Conservation (phyloP, 2,113 vertebrate species). For the Equus przewalskii region DNA sequence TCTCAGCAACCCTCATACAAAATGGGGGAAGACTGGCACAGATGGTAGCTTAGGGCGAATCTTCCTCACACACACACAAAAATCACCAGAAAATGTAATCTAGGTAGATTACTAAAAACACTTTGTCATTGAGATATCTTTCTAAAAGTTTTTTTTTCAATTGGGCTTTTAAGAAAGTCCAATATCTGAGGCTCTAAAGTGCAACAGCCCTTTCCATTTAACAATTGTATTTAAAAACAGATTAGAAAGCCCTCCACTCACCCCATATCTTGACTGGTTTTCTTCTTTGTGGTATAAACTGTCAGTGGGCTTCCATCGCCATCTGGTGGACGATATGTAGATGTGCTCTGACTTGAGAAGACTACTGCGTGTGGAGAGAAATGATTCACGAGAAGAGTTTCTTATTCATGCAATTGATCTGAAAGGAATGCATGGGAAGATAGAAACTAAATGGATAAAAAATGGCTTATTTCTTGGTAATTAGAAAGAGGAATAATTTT, state of each 20-base stretch:
- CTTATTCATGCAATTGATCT: background rate
- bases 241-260: background rate
- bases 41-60: too few species aligned
- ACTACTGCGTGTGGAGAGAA: fast-evolving
- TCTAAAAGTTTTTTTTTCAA: background rate
- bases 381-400: background rate
- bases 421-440: background rate
- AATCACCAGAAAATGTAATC: constrained; percentile 32
- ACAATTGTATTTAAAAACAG: background rate
- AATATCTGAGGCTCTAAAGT: background rate
- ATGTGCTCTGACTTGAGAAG: background rate
- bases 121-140: background rate
- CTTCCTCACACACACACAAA: background rate
- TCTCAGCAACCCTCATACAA: too few species aligned
- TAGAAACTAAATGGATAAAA: background rate
- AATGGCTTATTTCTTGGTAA: background rate
- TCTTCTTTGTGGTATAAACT: background rate
- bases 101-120: constrained; percentile 39
- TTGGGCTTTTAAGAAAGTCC: background rate
- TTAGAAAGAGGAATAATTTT: background rate
- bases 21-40: too few species aligned
- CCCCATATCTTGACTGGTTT: background rate
- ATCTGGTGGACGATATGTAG: background rate
- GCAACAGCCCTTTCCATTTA: background rate
- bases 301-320: background rate